Base-by-base conservation (phyloP, 2,797 vertebrate species). In the Champsocephalus esox region DNA sequence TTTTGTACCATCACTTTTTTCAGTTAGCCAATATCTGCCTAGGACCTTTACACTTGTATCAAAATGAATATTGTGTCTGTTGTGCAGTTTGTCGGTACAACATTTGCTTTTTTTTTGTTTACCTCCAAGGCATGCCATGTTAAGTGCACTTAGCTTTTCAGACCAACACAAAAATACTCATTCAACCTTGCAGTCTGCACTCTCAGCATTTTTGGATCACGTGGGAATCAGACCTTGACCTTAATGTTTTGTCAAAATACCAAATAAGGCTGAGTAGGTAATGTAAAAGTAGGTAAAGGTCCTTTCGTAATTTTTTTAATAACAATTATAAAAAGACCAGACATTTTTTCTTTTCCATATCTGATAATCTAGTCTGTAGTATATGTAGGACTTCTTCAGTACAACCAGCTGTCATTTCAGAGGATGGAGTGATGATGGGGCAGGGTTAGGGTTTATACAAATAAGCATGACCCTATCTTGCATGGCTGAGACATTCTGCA, bases 401-500 rank as follows among this genome's bases (percentile, higher is more conserved):
- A 70, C 21, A 58, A 28, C 46, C 45, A 17, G 4, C 66, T 70
- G 57, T 60, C 24, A 44, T 48, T 76, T 79, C 62, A 65, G 69
- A 81, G 81, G 73, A 69, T 50, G 32, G 49, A 14, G 50, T 41
- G 66, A 70, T 56, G 60, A 17, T 21, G 64, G 41, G 17, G 48
- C 13, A 4, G 52, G 17, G 45, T 34, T 19, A 56, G 21, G 38
- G 34, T 43, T 73, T 73, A 55, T 74, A 12, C 51, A 74, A 70
- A 69, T 66, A 57, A 63, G 38, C 68, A 49, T 72, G 86, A 85
- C 82, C 70, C 46, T 14, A 17, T 62, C 58, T 77, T 81, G 74
- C 72, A 49, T 89, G 83, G 75, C 85, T 49, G 71, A 87, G 74
- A 87, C 70, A 51, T 77, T 73, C 69, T 83, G 67, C 69, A 32